A percentile compares a stretch with the other conserved stretches of the same genome.
These are phyloP conservation scores for Chloebia gouldiae DNA, from an alignment of 2,113 vertebrate genomes.

Conservation along the genomic window DNA sequence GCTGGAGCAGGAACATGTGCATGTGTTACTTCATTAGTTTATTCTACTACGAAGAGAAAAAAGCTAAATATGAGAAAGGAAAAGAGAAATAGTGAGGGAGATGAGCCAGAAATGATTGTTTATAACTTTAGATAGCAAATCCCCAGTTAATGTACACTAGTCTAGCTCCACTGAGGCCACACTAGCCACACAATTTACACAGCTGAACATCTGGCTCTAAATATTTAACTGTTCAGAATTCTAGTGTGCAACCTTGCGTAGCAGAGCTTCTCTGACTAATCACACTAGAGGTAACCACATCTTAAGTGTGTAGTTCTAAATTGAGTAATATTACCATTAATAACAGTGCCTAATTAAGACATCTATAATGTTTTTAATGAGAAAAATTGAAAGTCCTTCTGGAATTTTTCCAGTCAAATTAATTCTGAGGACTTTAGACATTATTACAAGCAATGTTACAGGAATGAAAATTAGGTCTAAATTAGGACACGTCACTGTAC, in stretches of 20 bases:
- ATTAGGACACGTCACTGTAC: slow-evolving; percentile 70
- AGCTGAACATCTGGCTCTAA: slow-evolving; percentile 37
- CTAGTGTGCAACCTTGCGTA: slow-evolving; percentile 44
- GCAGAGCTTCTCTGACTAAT: slow-evolving; percentile 68
- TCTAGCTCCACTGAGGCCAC: neutral
- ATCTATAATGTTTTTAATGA: slow-evolving; percentile 82
- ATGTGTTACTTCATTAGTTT: neutral
- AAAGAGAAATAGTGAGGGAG: neutral
- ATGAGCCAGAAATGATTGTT: neutral
- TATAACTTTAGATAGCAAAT: neutral
- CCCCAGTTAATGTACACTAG: neutral
- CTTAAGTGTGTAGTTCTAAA: slow-evolving; percentile 73
- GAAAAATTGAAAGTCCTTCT: slow-evolving; percentile 80
- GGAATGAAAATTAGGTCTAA: slow-evolving; percentile 75
- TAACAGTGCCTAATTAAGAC: slow-evolving; percentile 78
- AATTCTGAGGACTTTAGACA: slow-evolving; percentile 72
- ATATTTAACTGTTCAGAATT: slow-evolving; percentile 65
- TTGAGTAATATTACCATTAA: slow-evolving; percentile 74
- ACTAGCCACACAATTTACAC: slow-evolving; percentile 11
- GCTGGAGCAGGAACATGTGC: neutral
- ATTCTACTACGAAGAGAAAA: neutral
- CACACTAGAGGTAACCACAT: slow-evolving; percentile 66
- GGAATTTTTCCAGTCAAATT: slow-evolving; percentile 82
- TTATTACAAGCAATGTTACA: slow-evolving; percentile 77
- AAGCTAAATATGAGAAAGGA: neutral